Evolutionary conservation across 64 coral and sea anemone species (phyloP), one percentile per base, ranked within the genome.

Genomic region (Hydrozoanthus tunicans): DNA sequence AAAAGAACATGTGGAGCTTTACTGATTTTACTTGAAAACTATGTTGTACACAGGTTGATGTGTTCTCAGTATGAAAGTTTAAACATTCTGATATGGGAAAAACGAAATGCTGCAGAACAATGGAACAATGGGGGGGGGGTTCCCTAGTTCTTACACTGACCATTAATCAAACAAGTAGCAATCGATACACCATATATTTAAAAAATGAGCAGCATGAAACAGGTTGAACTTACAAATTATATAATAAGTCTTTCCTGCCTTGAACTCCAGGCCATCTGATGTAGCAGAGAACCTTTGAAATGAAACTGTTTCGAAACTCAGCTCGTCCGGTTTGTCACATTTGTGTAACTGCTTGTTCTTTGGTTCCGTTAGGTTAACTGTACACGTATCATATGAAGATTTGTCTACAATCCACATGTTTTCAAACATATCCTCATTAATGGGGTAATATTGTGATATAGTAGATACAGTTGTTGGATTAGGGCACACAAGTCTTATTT

Each of bases 401-500:
- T 93, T 90, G 70, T 93, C 92, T 3, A 93, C 92, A 0, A 93
- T 62, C 92, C 92, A 93, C 0, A 93, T 52, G 77, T 93, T 93
- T 9, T 93, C 92, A 57, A 74, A 82, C 53, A 93, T 59, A 9
- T 81, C 64, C 20, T 93, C 85, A 4, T 90, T 81, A 58, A 43
- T 12, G 3, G 64, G 77, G 17, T 56, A 80, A 13, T 70, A 77
- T 0, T 90, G 24, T 11, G 66, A 6, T 55, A 62, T 13, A 27
- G 62, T 17, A 53, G 77, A 52, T 4, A 81, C 59, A 27, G 79
- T 56, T 5, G 79, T 89, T 9, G 77, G 74, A 4, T 93, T 93
- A 1, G 92, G 92, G 56, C 92, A 93, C 4, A 93, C 79, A 8
- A 93, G 58, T 6, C 60, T 58, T 0, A 93, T 64, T 66, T 90